Percentiles rank a stretch among this genome's conserved stretches.
These are phyloP conservation scores for Anguilla anguilla DNA, from an alignment of 2,797 vertebrate genomes.

Conservation along the genomic window DNA sequence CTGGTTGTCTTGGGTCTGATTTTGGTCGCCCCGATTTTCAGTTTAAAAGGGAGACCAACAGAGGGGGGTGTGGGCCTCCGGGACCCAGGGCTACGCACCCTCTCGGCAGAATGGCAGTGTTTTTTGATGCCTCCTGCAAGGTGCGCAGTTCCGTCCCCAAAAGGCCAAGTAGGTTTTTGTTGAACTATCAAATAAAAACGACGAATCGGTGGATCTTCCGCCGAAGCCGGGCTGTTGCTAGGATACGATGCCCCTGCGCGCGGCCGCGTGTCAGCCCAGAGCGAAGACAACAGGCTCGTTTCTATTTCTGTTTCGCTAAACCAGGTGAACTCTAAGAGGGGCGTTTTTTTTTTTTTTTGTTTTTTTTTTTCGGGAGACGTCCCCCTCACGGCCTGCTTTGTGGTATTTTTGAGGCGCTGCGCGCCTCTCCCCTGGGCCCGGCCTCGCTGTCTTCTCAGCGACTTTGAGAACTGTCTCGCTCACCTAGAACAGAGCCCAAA, in stretches of 20 bases:
- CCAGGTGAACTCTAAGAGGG: not conserved
- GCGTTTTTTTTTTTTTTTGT: no score
- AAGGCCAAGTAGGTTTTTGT: not conserved
- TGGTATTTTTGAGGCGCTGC: not conserved
- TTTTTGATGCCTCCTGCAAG: not conserved
- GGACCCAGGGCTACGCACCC: not conserved
- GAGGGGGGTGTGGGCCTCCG: not conserved
- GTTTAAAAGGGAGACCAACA: not conserved
- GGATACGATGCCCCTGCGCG: not conserved
- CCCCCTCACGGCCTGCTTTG: not conserved
- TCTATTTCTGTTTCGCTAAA: not conserved
- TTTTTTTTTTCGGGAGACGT: not conserved
- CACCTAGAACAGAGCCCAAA: not conserved
- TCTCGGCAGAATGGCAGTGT: not conserved
- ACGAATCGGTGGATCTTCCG: not conserved
- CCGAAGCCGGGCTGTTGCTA: constrained; percentile 14
- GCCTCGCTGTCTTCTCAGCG: not conserved
- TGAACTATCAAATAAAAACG: not conserved
- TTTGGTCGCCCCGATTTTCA: not conserved
- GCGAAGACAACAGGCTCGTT: not conserved
- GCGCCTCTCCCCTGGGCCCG: not conserved
- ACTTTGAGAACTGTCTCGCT: not conserved
- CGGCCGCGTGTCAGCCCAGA: not conserved
- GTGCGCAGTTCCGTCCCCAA: not conserved
- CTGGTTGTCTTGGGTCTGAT: not conserved